These are phyloP conservation scores for Merluccius polli DNA, from an alignment of 2,797 vertebrate genomes.

Conservation along the genomic window DNA sequence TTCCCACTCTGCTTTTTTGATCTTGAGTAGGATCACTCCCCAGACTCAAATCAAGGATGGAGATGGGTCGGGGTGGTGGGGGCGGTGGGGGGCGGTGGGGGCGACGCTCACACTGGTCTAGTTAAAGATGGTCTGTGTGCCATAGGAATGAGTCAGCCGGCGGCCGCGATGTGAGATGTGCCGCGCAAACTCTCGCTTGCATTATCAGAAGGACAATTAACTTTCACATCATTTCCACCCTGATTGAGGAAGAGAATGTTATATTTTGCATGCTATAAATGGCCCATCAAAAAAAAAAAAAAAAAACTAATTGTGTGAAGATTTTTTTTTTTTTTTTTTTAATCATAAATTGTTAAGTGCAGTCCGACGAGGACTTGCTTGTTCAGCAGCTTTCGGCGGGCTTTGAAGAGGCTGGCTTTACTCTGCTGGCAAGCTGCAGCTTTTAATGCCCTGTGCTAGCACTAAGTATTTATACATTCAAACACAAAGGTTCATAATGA, in stretches of 20 bases:
- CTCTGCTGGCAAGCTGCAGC: neutral
- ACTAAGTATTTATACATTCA: slow-evolving; percentile 7
- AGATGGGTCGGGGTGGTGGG: neutral
- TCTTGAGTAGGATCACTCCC: slow-evolving; percentile 39
- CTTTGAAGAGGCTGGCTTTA: slow-evolving; percentile 35
- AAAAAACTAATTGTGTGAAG: slow-evolving; percentile 39
- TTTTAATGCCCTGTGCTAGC: slow-evolving; percentile 23
- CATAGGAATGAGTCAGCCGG: slow-evolving; percentile 59
- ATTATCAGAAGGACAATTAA: slow-evolving; percentile 62
- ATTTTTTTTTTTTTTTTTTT: slow-evolving; percentile 19
- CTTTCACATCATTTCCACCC: slow-evolving; percentile 45
- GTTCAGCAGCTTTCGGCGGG: slow-evolving; percentile 48
- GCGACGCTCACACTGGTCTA: slow-evolving; percentile 48
- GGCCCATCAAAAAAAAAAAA: slow-evolving; percentile 23
- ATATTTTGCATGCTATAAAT: slow-evolving; percentile 41
- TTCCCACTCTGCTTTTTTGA: slow-evolving; percentile 40
- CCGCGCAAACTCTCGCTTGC: slow-evolving; percentile 30
- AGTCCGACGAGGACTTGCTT: slow-evolving; percentile 37
- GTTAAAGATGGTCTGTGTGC: slow-evolving; percentile 58
- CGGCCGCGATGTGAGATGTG: slow-evolving; percentile 45
- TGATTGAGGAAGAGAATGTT: slow-evolving; percentile 55
- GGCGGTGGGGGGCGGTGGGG: slow-evolving; percentile 1
- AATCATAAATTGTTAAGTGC: slow-evolving; percentile 41
- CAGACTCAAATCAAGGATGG: slow-evolving; percentile 36
- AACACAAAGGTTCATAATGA: neutral